Percentiles rank a stretch among this genome's conserved stretches.
Evolutionary conservation across 1,140 invertebrate genomes (phyloP).

Genomic region (Camponotus vicinus): DNA sequence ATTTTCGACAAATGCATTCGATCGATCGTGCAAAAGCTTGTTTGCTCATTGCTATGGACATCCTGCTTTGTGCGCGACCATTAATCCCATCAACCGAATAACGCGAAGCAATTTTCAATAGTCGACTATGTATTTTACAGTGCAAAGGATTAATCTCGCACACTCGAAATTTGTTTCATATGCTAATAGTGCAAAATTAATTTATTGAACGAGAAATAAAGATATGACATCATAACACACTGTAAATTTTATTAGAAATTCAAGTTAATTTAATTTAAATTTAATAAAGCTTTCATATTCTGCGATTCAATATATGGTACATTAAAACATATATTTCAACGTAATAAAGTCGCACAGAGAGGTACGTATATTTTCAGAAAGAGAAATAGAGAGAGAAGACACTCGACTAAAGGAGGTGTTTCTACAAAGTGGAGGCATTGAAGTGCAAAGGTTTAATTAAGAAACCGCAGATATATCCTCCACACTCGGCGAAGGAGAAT

Average conservation of each 20-base stretch:
- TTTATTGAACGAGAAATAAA: neutral
- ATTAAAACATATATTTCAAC: neutral
- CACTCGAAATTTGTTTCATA: neutral
- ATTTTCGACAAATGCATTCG: neutral
- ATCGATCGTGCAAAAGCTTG: constrained; percentile 6
- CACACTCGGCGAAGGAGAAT: neutral
- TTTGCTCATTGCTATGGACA: neutral
- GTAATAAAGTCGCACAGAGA: neutral
- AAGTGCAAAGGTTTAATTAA: constrained; percentile 53
- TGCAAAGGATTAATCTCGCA: constrained; percentile 13
- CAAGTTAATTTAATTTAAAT: neutral
- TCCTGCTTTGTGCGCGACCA: neutral
- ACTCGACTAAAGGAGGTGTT: neutral
- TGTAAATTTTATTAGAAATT: neutral
- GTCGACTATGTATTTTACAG: neutral
- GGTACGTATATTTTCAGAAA: neutral
- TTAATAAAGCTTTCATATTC: neutral
- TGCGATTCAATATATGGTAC: neutral
- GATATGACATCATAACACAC: neutral
- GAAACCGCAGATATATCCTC: constrained; percentile 11
- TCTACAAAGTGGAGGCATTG: constrained; percentile 18
- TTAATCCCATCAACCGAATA: neutral
- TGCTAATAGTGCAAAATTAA: neutral
- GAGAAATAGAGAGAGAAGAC: neutral
- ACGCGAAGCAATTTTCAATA: neutral